Evolutionary conservation across 2,888 invertebrate genomes (phyloP).

Genomic region (Campaea margaritaria): DNA sequence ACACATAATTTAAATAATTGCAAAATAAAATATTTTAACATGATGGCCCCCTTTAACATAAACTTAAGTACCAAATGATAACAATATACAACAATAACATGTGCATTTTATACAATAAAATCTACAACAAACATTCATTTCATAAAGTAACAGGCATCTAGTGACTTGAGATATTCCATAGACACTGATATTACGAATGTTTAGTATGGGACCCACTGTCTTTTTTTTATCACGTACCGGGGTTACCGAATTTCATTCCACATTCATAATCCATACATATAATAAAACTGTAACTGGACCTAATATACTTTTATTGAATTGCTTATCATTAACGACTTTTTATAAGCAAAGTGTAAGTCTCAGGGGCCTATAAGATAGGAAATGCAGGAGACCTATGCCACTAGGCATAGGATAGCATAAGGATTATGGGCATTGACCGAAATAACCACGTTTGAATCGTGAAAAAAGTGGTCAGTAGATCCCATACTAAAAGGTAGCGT

Average conservation of each 20-base stretch:
- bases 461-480: background rate
- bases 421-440: no score
- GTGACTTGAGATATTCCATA: no score
- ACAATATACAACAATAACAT: conserved; percentile 23
- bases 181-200: background rate
- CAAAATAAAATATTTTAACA: conserved; percentile 28
- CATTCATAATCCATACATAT: no score
- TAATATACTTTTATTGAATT: no score
- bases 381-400: no score
- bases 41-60: conserved; percentile 33
- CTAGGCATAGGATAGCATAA: no score
- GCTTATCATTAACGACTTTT: no score
- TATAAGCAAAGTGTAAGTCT: no score
- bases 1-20: conserved; percentile 16
- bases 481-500: background rate
- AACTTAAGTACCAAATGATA: conserved; percentile 35
- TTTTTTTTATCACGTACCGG: background rate
- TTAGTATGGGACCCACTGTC: background rate
- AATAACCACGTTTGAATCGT: background rate
- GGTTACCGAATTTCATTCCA: no score
- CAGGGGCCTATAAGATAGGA: no score
- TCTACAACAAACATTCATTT: conserved; percentile 9
- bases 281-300: no score
- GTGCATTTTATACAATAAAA: conserved; percentile 7
- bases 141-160: background rate